phyloP scores from a whole-genome alignment of 2,888 invertebrate genomes.

The Callyntrura sp. region DNA sequence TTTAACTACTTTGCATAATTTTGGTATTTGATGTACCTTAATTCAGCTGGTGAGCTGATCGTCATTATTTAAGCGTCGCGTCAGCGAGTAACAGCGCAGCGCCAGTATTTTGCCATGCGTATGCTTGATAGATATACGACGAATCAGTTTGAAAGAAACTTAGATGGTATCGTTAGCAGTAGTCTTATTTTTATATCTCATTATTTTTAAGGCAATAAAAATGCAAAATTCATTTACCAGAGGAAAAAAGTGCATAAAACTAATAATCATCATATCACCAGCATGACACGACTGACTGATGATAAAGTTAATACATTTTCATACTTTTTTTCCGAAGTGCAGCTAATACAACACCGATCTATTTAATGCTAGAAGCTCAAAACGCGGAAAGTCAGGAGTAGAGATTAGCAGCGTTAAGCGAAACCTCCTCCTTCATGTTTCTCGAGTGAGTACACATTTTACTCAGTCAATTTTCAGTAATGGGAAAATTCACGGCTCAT shows the following conservation, averaged over 20 bases:
- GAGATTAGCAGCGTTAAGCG: background rate
- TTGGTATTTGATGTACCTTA: no score
- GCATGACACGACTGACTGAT: conserved; percentile 2
- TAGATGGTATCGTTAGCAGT: no score
- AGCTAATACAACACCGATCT: background rate
- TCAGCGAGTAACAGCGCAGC: no score
- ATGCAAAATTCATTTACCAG: background rate
- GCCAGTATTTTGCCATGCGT: no score
- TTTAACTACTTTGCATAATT: no score
- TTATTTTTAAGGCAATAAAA: background rate
- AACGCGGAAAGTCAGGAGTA: conserved; percentile 19
- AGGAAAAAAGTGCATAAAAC: background rate
- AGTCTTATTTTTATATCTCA: no score
- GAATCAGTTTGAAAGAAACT: no score
- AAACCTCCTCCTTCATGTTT: conserved; percentile 40
- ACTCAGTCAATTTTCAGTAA: conserved; percentile 35
- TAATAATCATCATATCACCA: background rate
- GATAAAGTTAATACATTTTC: background rate
- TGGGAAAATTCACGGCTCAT: conserved; percentile 68
- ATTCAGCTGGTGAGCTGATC: no score
- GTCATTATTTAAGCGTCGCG: no score
- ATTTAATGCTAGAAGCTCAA: background rate
- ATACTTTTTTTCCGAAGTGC: background rate
- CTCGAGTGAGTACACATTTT: conserved; percentile 5
- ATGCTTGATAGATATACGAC: no score